Evolutionary conservation across 2,797 vertebrate species (phyloP).

Genomic region (Arvicola amphibius): DNA sequence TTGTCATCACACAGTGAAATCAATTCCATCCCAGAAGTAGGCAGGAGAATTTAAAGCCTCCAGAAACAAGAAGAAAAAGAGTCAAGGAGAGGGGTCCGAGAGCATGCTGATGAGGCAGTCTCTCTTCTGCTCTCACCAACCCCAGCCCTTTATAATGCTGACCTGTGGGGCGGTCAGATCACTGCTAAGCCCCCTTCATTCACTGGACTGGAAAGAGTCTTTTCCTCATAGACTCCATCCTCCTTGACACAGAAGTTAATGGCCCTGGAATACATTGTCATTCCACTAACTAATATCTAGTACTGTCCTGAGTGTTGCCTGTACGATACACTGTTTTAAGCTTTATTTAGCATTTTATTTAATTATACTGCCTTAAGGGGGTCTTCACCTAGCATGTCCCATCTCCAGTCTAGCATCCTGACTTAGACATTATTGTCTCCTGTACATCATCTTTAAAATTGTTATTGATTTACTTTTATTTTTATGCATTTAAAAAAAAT

Average conservation of each 20-base stretch:
- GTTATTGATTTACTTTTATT: neutral
- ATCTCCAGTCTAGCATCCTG: neutral
- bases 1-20: neutral
- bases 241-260: neutral
- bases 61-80: slow-evolving; percentile 31
- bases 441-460: neutral
- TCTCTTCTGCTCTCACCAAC: neutral
- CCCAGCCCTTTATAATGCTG: neutral
- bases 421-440: neutral
- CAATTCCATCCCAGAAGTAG: neutral
- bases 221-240: neutral
- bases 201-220: neutral
- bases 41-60: slow-evolving; percentile 25
- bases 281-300: slow-evolving; percentile 24
- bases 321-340: neutral
- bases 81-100: neutral
- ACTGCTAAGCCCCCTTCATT: neutral
- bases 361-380: neutral
- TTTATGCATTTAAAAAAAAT: neutral
- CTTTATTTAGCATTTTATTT: neutral
- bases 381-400: neutral
- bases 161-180: neutral
- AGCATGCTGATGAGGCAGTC: neutral
- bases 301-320: neutral
- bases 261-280: neutral